Conservation (phyloP, 2,113 vertebrate genomes). For the Casuarius casuarius region DNA sequence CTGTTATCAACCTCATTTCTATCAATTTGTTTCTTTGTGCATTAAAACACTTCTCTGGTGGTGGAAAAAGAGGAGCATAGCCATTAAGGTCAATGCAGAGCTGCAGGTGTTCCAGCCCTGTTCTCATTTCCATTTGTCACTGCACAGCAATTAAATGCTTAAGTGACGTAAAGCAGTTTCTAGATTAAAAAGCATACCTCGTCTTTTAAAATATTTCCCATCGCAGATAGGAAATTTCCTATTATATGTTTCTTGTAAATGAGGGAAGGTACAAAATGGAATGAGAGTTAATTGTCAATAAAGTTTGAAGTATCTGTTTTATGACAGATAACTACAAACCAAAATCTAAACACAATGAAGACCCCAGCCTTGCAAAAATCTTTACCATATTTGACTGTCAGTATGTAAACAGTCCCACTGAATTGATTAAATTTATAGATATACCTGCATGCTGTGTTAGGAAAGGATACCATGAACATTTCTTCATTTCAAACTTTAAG, state of each 20-base stretch:
- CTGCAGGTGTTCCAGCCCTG: constrained; percentile 20
- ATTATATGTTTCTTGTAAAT: not conserved
- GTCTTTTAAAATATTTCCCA: not conserved
- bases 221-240: not conserved
- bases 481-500: not conserved
- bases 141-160: not conserved
- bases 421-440: not conserved
- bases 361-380: not conserved
- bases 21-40: constrained; percentile 15
- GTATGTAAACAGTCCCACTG: not conserved
- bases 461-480: not conserved
- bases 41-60: not conserved
- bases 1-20: not conserved
- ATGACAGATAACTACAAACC: not conserved
- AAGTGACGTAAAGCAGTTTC: not conserved
- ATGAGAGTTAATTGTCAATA: not conserved
- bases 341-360: not conserved
- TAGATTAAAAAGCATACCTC: not conserved
- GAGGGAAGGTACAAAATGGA: not conserved
- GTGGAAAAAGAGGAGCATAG: not conserved
- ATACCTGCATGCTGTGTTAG: accelerated
- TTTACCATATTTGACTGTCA: not conserved
- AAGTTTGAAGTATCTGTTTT: not conserved
- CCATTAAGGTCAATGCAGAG: not conserved
- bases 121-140: not conserved